Percentiles rank a stretch among this genome's conserved stretches.
These are phyloP conservation scores for Ammodramus savannarum DNA, from an alignment of 2,113 vertebrate species.

Conservation along the genomic window DNA sequence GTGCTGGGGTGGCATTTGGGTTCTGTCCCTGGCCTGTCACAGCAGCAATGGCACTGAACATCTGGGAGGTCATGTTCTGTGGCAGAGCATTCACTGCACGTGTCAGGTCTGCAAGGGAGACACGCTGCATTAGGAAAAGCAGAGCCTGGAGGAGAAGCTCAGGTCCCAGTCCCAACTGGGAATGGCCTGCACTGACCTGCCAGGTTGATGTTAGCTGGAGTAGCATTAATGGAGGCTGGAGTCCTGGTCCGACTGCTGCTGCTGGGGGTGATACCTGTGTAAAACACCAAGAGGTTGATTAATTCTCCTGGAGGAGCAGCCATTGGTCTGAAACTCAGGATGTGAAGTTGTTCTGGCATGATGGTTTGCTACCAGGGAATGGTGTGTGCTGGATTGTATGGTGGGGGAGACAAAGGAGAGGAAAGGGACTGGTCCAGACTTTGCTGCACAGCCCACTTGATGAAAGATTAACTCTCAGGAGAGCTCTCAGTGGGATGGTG, in stretches of 20 bases:
- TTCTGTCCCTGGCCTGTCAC: constrained; percentile 96
- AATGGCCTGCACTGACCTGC: constrained; percentile 76
- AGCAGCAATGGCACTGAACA: constrained; percentile 96
- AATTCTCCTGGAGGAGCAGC: not conserved
- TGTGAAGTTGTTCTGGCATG: not conserved
- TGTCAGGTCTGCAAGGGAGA: constrained; percentile 83
- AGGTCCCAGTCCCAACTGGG: rapidly evolving
- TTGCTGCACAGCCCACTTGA: not conserved
- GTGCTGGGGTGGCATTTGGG: constrained; percentile 93
- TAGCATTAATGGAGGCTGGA: constrained; percentile 92
- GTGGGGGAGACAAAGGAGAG: not conserved
- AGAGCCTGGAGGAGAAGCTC: not conserved
- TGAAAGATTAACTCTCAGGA: not conserved
- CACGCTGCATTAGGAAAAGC: rapidly evolving
- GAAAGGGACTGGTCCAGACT: not conserved
- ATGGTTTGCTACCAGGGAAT: not conserved
- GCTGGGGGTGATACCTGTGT: constrained; percentile 89
- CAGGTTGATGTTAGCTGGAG: constrained; percentile 96
- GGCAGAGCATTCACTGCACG: constrained; percentile 92
- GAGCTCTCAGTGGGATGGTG: not conserved
- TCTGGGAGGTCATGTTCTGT: constrained; percentile 97
- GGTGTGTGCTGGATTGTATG: not conserved
- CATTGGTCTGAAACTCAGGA: not conserved
- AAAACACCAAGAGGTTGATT: not conserved
- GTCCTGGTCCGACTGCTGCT: constrained; percentile 95